A percentile compares a stretch with the other conserved stretches of the same genome.
Evolutionary conservation across 2,113 vertebrate genomes (phyloP).

Genomic region (Irena cyanogastra): DNA sequence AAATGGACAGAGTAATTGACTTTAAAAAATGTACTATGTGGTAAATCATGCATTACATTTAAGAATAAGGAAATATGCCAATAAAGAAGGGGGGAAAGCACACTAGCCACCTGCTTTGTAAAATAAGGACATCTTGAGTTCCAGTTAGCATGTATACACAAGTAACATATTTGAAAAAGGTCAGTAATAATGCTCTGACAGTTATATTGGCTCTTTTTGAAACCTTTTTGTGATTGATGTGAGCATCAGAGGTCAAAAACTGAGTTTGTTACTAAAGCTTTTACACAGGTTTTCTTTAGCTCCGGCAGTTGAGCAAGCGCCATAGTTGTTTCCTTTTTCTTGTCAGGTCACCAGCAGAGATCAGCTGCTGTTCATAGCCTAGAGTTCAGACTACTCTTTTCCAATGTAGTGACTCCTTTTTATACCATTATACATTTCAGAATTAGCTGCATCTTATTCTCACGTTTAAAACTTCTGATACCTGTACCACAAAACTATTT

Average conservation of each 20-base stretch:
- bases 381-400: background rate
- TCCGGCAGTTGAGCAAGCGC: background rate
- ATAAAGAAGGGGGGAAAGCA: background rate
- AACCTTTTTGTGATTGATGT: background rate
- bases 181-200: background rate
- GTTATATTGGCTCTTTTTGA: background rate
- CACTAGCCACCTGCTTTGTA: background rate
- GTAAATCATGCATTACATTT: background rate
- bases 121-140: background rate
- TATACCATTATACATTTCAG: background rate
- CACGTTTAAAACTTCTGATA: background rate
- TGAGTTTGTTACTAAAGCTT: background rate
- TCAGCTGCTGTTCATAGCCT: background rate
- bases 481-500: background rate
- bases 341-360: background rate
- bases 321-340: background rate
- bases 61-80: background rate
- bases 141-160: rapidly evolving
- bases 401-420: background rate
- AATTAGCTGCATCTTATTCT: background rate
- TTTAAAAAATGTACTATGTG: background rate
- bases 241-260: background rate
- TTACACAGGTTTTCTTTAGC: background rate
- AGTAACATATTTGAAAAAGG: background rate
- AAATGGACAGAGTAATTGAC: background rate